Evolutionary conservation across 1,140 invertebrate species (phyloP), one percentile per base, ranked within the genome.

Genomic region (Drosophila aff.): DNA sequence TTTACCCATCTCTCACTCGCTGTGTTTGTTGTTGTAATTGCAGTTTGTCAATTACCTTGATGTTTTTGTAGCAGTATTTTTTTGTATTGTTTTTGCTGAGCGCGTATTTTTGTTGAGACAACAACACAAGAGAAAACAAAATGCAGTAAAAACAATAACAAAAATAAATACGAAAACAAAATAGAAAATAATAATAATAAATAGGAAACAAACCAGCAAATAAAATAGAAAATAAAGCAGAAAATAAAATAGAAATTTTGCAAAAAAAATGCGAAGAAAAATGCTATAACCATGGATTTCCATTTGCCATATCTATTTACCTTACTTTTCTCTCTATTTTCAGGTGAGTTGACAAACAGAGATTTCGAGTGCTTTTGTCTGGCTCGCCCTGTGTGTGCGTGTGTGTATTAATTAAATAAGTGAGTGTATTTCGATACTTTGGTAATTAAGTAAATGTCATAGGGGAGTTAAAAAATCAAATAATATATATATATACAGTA

Each of bases 31-130:
- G 52, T 60, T 82, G 53, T 66, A 60, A 64, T 73, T 81, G 76
- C 46, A 50, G 72, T 44, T 77, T 84, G 82, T 81, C 82, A 73
- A 85, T 84, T 81, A 63, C 62, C 77, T 81, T 77, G 78, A 68
- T 76, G 79, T 83, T 58, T 33, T 55, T 67, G 73, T 65, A 21
- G 49, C 44, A 31, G 52, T 50, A 41, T 36, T 10, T 28, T 21
- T 31, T 18, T 8, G 13, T n/a, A 28, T 72, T 43, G 10, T 21
- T 81, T 50, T 65, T 47, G 7, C n/a, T 50, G 21, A 60, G 47
- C 23, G n/a, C 11, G 16, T 50, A 50, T 64, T 46, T 60, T 49
- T 28, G 64, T 61, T 68, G 33, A 53, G 13, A 23, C 52, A 36
- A 38, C 18, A 33, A 15, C 10, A 52, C 16, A 18, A 52, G 11